Evolutionary conservation across 2,888 invertebrate species (phyloP).

Genomic region (Standfussiana lucernea): DNA sequence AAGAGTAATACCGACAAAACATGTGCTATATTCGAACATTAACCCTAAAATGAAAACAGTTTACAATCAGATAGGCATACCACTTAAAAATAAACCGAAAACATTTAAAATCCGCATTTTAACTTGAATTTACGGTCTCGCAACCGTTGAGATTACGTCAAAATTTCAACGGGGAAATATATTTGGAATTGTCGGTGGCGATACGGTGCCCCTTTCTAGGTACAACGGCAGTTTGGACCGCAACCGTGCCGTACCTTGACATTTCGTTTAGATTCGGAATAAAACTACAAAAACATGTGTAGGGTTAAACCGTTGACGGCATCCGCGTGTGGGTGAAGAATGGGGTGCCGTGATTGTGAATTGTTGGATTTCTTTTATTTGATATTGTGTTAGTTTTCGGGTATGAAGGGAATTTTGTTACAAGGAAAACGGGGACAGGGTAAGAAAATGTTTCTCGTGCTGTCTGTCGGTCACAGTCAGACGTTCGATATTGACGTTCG

Average conservation of each 20-base stretch:
- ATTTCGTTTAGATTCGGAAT: slow-evolving; percentile 69
- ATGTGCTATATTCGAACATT: background rate
- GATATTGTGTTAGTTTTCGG: slow-evolving; percentile 25
- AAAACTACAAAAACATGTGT: slow-evolving; percentile 68
- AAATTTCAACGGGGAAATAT: slow-evolving; percentile 64
- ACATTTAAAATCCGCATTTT: slow-evolving; percentile 42
- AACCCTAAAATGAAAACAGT: slow-evolving; percentile 16
- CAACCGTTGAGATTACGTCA: slow-evolving; percentile 54
- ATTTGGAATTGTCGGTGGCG: slow-evolving; percentile 56
- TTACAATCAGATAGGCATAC: background rate
- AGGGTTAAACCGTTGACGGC: slow-evolving; percentile 39
- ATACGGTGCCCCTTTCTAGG: slow-evolving; percentile 59
- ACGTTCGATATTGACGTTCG: background rate
- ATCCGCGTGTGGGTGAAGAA: slow-evolving; percentile 45
- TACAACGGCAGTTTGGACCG: slow-evolving; percentile 54
- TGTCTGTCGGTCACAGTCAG: background rate
- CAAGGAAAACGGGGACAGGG: background rate
- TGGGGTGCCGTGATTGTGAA: slow-evolving; percentile 46
- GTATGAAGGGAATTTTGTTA: background rate
- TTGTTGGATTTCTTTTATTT: slow-evolving; percentile 48
- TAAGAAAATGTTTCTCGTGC: background rate
- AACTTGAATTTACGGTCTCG: slow-evolving; percentile 51
- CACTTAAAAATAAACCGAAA: slow-evolving; percentile 21
- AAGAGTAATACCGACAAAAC: background rate
- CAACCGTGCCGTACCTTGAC: slow-evolving; percentile 66